Percentiles rank a stretch among this genome's conserved stretches.
phyloP scores from a whole-genome alignment of 2,888 invertebrate species.

The Chaitophorus viminalis region DNA sequence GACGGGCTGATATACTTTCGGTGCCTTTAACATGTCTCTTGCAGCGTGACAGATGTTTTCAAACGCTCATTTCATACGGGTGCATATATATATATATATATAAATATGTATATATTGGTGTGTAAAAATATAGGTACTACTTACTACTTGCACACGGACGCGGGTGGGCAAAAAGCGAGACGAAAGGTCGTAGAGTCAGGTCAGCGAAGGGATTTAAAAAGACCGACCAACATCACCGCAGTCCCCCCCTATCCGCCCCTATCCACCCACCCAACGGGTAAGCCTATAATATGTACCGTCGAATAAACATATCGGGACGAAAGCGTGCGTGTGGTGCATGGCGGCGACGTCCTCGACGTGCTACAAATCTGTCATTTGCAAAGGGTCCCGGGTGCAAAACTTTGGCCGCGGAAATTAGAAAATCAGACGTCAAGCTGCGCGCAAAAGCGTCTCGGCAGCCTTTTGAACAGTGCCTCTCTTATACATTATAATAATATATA shows the following conservation, averaged over 20 bases:
- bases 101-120: not conserved
- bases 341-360: not conserved
- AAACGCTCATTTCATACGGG: not conserved
- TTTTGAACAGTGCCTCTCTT: slow-evolving; percentile 8
- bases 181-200: not conserved
- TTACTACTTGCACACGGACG: no score
- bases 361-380: slow-evolving; percentile 58
- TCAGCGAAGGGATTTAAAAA: not conserved
- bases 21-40: slow-evolving; percentile 8
- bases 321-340: no score
- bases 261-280: no score
- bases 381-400: slow-evolving; percentile 44
- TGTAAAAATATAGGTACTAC: no score
- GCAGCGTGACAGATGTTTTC: slow-evolving; percentile 35
- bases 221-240: not conserved
- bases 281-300: no score
- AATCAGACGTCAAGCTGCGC: slow-evolving; percentile 60
- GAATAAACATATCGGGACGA: not conserved
- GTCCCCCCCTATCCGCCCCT: no score
- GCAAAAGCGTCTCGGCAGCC: slow-evolving; percentile 42
- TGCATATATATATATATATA: not conserved
- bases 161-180: not conserved
- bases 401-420: slow-evolving; percentile 59
- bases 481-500: no score
- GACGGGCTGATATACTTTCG: not conserved